phyloP scores from a whole-genome alignment of 1,140 invertebrate species.

The Leptinotarsa lineolata region DNA sequence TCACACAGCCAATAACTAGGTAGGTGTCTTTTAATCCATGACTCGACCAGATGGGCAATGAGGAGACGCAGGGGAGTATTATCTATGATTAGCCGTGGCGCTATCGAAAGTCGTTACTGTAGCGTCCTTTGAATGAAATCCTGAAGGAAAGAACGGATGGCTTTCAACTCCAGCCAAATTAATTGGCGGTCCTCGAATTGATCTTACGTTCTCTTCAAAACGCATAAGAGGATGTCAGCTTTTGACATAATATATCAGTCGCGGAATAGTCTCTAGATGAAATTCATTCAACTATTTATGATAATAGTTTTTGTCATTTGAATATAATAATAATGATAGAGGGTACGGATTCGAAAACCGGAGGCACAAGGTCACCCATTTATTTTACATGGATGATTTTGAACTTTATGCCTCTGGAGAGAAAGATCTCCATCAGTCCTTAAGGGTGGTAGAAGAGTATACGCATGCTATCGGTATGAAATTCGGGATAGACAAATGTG shows the following conservation, averaged over 20 bases:
- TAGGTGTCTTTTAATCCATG: slow-evolving; percentile 32
- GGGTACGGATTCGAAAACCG: no score
- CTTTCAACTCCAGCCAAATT: slow-evolving; percentile 38
- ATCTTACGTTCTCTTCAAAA: not conserved
- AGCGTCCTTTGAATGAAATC: slow-evolving; percentile 36
- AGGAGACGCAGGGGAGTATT: slow-evolving; percentile 13
- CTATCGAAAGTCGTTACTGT: slow-evolving; percentile 14
- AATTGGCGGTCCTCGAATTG: slow-evolving; percentile 31
- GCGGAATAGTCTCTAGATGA: no score
- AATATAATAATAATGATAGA: no score
- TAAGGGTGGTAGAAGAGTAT: no score
- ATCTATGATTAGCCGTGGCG: slow-evolving; percentile 35
- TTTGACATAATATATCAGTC: not conserved
- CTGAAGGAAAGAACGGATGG: slow-evolving; percentile 24
- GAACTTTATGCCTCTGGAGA: no score
- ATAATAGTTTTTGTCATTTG: no score
- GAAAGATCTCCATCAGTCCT: no score
- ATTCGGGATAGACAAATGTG: no score
- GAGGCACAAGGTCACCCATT: no score
- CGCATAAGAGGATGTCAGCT: not conserved
- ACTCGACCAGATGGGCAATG: slow-evolving; percentile 17
- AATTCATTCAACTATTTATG: no score
- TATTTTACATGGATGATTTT: no score
- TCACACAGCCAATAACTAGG: not conserved
- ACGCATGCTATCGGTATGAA: no score